Percentiles rank a stretch among this genome's conserved stretches.
These are phyloP conservation scores for Petrosia ficiformis DNA, from an alignment of 37 sponge, comb jelly and placozoan genomes.

Conservation along the genomic window DNA sequence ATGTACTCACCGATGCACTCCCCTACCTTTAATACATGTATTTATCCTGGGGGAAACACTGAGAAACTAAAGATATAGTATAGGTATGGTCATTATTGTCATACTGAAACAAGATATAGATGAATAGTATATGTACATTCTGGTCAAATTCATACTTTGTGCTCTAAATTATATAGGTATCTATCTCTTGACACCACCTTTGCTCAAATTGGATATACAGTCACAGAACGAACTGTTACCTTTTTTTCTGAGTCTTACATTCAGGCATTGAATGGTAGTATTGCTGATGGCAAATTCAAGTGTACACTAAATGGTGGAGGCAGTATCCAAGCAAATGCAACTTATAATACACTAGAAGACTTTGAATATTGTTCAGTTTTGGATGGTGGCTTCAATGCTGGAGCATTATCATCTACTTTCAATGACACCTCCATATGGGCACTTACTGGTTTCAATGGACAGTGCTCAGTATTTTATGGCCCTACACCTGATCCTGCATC, in stretches of 20 bases:
- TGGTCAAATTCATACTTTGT: too few species aligned
- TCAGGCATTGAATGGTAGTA: slow-evolving; percentile 62
- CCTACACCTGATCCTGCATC: slow-evolving; percentile 15
- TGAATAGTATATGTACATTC: not conserved
- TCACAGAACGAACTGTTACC: slow-evolving; percentile 31
- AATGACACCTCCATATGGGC: slow-evolving; percentile 30
- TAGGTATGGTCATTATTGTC: too few species aligned
- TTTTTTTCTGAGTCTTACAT: slow-evolving; percentile 44
- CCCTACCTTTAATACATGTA: too few species aligned
- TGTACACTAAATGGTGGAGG: slow-evolving; percentile 45
- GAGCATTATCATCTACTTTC: slow-evolving; percentile 47
- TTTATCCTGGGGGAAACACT: too few species aligned
- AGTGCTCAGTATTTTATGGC: slow-evolving; percentile 58
- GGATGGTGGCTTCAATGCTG: slow-evolving; percentile 67
- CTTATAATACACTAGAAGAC: slow-evolving; percentile 44
- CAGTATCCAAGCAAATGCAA: slow-evolving; percentile 1
- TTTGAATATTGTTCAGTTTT: slow-evolving; percentile 42
- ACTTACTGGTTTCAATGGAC: slow-evolving; percentile 58
- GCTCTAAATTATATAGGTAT: too few species aligned
- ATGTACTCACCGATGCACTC: too few species aligned
- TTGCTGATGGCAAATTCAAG: slow-evolving; percentile 31
- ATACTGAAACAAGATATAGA: too few species aligned
- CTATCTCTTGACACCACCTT: slow-evolving; percentile 49
- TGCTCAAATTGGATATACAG: not conserved
- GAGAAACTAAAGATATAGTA: too few species aligned